Conservation (phyloP, 2,797 vertebrate genomes). For the Pseudochirops cupreus region DNA sequence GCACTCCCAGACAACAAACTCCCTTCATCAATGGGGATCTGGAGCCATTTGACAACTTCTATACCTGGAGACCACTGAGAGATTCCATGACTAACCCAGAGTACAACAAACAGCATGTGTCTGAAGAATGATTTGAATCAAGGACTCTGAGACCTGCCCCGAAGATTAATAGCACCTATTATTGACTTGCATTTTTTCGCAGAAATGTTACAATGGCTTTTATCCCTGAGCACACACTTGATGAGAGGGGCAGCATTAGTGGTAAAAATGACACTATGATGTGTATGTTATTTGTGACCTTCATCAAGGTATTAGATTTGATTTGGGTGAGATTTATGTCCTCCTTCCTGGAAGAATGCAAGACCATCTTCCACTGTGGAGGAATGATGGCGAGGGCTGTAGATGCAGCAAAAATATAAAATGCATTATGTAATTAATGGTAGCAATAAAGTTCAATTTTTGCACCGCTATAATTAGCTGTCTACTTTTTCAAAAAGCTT, state of each 20-base stretch:
- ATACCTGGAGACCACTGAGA: neutral
- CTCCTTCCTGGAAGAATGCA: constrained; percentile 13
- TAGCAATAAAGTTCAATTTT: neutral
- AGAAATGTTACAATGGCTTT: neutral
- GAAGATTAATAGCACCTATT: neutral
- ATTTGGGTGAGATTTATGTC: constrained; percentile 26
- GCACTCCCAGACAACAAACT: neutral
- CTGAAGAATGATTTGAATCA: neutral
- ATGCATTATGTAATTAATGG: constrained; percentile 14
- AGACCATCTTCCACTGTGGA: constrained; percentile 15
- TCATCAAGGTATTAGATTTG: constrained; percentile 39
- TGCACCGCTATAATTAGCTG: neutral
- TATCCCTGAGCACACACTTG: neutral
- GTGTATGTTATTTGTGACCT: neutral
- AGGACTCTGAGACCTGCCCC: neutral
- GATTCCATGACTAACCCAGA: neutral
- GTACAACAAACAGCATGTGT: neutral
- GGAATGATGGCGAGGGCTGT: constrained; percentile 8
- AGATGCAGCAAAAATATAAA: neutral
- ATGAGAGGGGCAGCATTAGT: neutral
- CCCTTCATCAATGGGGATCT: neutral
- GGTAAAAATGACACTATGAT: neutral
- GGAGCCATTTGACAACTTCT: neutral
- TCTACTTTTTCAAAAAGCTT: neutral
- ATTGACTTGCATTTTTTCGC: neutral